phyloP scores from a whole-genome alignment of 2,888 invertebrate genomes.

The Pterobdella sp. region DNA sequence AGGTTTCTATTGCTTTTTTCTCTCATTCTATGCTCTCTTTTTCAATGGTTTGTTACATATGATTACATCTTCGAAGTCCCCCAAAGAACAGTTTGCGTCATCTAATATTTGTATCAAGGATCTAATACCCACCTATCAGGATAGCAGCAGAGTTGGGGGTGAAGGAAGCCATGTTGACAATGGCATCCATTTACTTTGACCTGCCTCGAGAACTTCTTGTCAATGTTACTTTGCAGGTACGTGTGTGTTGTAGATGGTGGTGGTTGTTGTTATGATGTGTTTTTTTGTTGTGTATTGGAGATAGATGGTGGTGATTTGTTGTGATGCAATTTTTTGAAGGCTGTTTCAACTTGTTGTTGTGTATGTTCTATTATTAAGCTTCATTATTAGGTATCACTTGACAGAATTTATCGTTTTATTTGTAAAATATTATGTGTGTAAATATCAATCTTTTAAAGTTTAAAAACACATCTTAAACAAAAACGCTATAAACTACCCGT shows the following conservation, averaged over 20 bases:
- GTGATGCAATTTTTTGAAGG: too few relatives aligned
- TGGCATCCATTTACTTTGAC: constrained; percentile 54
- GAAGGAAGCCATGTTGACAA: constrained; percentile 54
- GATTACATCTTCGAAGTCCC: background rate
- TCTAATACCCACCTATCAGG: constrained; percentile 37
- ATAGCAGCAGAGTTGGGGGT: constrained; percentile 55
- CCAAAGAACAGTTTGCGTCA: too few relatives aligned
- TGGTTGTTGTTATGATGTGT: background rate
- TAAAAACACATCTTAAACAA: too few relatives aligned
- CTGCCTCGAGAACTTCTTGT: constrained; percentile 54
- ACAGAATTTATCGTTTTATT: too few relatives aligned
- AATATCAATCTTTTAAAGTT: too few relatives aligned
- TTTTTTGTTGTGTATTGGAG: background rate
- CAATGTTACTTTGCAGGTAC: constrained; percentile 47
- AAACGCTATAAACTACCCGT: too few relatives aligned
- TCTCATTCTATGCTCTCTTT: background rate
- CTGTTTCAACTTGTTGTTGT: too few relatives aligned
- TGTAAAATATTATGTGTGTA: too few relatives aligned
- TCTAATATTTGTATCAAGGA: background rate
- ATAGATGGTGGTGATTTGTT: background rate
- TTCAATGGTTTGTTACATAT: background rate
- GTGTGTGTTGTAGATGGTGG: background rate
- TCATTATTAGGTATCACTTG: too few relatives aligned
- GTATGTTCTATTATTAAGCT: background rate
- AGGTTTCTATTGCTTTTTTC: background rate